Base-by-base conservation (phyloP, 2,888 invertebrate species). In the Drosophila lacicola region DNA sequence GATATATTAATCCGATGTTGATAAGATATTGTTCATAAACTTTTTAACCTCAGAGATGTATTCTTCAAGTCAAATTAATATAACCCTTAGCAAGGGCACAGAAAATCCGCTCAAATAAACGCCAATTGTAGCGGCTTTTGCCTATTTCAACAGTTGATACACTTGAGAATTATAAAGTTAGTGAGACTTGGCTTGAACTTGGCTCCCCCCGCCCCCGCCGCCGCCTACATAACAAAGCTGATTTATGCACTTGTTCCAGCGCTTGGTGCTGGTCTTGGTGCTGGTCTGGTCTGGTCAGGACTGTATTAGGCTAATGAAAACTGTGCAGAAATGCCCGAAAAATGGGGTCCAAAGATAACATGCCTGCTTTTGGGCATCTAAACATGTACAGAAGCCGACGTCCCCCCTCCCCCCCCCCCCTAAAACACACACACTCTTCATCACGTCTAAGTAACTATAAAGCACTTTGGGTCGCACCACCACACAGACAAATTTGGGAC, bases 371-470 rank as follows among this genome's bases (percentile, higher is more conserved):
- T 21, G 67, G 64, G 64, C 66, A 70, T 54, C 62, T 64, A 73
- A 64, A 78, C 74, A 73, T 78, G 70, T 61, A 63, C 65, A 21
- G 11, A 29, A 29, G 29, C 46, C 46, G 44, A 2, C 13, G 13
- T 9, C n/a, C 17, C 17, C 36, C 36, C 17, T n/a, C 10, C 8
- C 17, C 17, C 2, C 17, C 36, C 36, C 17, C 17, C 10, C 8
- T n/a, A n/a, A n/a, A n/a, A n/a, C n/a, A n/a, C n/a, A n/a, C n/a
- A 14, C 14, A 36, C 36, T 25, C 36, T 0, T 5, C 13, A 14
- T 17, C 36, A 19, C 36, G 21, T 55, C 60, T 64, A 71, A 73
- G 78, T 80, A 73, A 78, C 80, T 80, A 80, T 80, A 80, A 78
- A 80, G 78, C 78, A 80, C 74, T 80, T 80, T 77, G 63, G 78